Evolutionary conservation across 2,113 vertebrate genomes (phyloP).

Genomic region (Leiothrix lutea): DNA sequence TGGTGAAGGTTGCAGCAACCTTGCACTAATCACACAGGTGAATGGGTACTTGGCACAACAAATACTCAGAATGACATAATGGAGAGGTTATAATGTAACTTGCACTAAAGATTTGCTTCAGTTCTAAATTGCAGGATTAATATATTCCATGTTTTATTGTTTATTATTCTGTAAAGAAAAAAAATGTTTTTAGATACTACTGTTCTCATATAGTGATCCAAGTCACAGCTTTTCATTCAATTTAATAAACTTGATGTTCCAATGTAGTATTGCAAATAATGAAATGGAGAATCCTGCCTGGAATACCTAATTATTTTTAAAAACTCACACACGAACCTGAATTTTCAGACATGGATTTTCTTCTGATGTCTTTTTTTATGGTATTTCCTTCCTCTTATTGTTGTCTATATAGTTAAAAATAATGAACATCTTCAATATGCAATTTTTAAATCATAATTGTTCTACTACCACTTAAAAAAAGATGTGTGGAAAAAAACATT

Average conservation of each 20-base stretch:
- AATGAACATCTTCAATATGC: not conserved
- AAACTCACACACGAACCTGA: not conserved
- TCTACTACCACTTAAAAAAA: not conserved
- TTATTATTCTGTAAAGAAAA: not conserved
- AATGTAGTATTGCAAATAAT: not conserved
- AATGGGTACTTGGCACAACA: constrained; percentile 17
- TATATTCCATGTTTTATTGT: not conserved
- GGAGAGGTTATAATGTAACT: not conserved
- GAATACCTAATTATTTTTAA: not conserved
- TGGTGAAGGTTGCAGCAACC: not conserved
- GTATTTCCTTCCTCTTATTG: not conserved
- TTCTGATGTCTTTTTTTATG: not conserved
- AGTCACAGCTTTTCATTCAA: not conserved
- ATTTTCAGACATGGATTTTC: not conserved
- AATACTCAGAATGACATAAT: not conserved
- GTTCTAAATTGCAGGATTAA: not conserved
- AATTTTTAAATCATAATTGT: not conserved
- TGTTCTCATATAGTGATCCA: not conserved
- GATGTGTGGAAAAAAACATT: not conserved
- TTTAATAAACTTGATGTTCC: not conserved
- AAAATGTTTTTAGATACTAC: not conserved
- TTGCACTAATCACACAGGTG: not conserved
- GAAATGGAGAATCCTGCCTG: not conserved
- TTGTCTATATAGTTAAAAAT: not conserved
- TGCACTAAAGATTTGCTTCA: not conserved